These are phyloP conservation scores for Sporophila hypoxantha DNA, from an alignment of 2,113 vertebrate species.

Conservation along the genomic window DNA sequence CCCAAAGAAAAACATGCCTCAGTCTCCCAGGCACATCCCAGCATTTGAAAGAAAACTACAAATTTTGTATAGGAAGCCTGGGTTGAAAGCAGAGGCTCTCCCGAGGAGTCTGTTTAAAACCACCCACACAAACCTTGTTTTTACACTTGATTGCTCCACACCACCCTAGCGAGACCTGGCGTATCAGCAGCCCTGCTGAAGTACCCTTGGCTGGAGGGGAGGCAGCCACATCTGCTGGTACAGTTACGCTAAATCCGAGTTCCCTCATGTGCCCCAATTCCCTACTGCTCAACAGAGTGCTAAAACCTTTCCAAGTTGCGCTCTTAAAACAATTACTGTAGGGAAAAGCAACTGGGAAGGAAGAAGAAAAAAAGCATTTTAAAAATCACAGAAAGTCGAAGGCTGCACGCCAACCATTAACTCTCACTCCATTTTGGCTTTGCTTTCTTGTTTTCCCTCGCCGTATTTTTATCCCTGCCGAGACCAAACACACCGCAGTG, in stretches of 20 bases:
- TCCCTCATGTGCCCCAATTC: constrained; percentile 55
- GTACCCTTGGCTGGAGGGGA: constrained; percentile 16
- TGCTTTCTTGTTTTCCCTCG: constrained; percentile 47
- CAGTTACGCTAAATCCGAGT: constrained; percentile 24
- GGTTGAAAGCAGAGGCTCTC: constrained; percentile 12
- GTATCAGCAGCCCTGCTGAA: background rate
- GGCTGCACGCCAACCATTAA: constrained; percentile 49
- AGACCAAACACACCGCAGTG: constrained; percentile 33
- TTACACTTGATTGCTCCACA: background rate
- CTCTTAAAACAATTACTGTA: constrained; percentile 47
- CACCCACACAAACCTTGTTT: constrained; percentile 38
- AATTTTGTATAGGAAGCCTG: background rate
- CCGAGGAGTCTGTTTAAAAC: constrained; percentile 29
- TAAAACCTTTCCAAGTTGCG: constrained; percentile 51
- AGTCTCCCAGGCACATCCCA: background rate
- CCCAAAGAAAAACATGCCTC: background rate
- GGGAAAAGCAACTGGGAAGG: constrained; percentile 35
- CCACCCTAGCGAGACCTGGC: background rate
- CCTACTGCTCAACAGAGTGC: constrained; percentile 30
- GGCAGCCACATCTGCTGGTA: constrained; percentile 55
- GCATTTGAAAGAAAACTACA: background rate
- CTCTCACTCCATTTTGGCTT: constrained; percentile 57
- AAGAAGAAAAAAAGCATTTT: background rate
- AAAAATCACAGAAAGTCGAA: constrained; percentile 26
- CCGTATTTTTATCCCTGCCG: constrained; percentile 50